Percentiles rank a stretch among this genome's conserved stretches.
phyloP scores from a whole-genome alignment of 2,888 invertebrate genomes.

The Orchestes rusci region DNA sequence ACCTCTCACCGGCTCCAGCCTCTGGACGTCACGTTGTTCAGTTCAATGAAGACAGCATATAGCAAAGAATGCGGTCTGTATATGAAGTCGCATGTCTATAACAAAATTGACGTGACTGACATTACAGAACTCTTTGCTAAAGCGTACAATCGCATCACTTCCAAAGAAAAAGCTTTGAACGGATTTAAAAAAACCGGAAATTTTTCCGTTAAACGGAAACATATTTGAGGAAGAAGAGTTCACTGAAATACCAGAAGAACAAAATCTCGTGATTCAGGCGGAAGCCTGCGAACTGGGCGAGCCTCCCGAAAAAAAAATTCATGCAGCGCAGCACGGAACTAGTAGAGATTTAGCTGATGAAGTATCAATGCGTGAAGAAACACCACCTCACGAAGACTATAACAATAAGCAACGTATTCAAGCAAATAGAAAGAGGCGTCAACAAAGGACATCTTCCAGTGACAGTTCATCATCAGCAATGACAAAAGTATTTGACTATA shows the following conservation, averaged over 20 bases:
- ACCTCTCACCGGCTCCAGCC: slow-evolving; percentile 6
- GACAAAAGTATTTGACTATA: slow-evolving; percentile 10
- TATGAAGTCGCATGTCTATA: slow-evolving; percentile 10
- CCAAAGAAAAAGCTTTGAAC: slow-evolving; percentile 6
- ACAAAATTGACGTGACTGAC: slow-evolving; percentile 7
- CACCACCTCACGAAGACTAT: slow-evolving; percentile 10
- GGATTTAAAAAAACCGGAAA: slow-evolving; percentile 7
- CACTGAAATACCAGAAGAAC: slow-evolving; percentile 7
- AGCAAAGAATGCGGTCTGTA: slow-evolving; percentile 11
- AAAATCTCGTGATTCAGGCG: background rate
- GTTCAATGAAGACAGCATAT: slow-evolving; percentile 6
- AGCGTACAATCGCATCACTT: slow-evolving; percentile 8
- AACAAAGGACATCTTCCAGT: slow-evolving; percentile 7
- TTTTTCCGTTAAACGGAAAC: slow-evolving; percentile 5
- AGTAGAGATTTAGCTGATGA: slow-evolving; percentile 10
- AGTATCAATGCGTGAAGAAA: slow-evolving; percentile 7
- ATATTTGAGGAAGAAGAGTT: slow-evolving; percentile 9
- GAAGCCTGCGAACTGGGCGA: slow-evolving; percentile 5
- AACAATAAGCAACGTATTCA: slow-evolving; percentile 9
- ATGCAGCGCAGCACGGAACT: slow-evolving; percentile 9
- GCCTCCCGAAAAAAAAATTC: slow-evolving; percentile 6
- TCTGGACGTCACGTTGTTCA: slow-evolving; percentile 5
- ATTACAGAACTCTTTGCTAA: slow-evolving; percentile 8
- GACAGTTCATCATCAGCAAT: slow-evolving; percentile 9
- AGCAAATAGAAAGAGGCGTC: slow-evolving; percentile 8